These are phyloP conservation scores for Nemopilema nomurai DNA, from an alignment of 30 jellyfish, hydroid and myxozoan genomes.

Conservation along the genomic window DNA sequence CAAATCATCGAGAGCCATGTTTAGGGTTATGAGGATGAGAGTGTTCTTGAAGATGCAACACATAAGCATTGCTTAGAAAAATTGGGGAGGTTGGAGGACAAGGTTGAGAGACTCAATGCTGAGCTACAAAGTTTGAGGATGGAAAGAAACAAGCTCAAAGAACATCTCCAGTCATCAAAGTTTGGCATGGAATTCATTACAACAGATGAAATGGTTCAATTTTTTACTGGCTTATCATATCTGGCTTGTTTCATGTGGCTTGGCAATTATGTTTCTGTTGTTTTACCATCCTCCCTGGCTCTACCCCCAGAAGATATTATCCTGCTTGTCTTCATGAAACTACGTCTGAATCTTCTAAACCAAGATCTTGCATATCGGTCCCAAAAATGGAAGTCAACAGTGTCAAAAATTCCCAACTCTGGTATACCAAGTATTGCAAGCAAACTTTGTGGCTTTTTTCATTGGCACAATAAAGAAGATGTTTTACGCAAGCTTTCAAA, in stretches of 20 bases:
- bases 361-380: conserved; percentile 37
- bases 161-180: neutral
- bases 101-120: neutral
- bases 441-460: neutral
- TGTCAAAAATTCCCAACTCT: neutral
- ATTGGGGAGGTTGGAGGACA: neutral
- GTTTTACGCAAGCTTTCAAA: conserved; percentile 6
- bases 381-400: conserved; percentile 7
- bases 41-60: neutral
- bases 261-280: neutral
- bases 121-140: neutral
- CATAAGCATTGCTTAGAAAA: neutral
- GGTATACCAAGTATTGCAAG: conserved; percentile 4
- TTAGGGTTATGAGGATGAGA: neutral
- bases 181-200: neutral
- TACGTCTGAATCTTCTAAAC: conserved; percentile 15
- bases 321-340: conserved; percentile 8
- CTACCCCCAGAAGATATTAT: neutral
- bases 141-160: neutral
- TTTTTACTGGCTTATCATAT: conserved; percentile 32
- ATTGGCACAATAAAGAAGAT: neutral
- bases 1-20: neutral
- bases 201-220: conserved; percentile 8
- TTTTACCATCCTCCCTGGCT: neutral
- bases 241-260: conserved; percentile 22